Base-by-base conservation (phyloP, 2,888 invertebrate species). In the Drosophila cognata region DNA sequence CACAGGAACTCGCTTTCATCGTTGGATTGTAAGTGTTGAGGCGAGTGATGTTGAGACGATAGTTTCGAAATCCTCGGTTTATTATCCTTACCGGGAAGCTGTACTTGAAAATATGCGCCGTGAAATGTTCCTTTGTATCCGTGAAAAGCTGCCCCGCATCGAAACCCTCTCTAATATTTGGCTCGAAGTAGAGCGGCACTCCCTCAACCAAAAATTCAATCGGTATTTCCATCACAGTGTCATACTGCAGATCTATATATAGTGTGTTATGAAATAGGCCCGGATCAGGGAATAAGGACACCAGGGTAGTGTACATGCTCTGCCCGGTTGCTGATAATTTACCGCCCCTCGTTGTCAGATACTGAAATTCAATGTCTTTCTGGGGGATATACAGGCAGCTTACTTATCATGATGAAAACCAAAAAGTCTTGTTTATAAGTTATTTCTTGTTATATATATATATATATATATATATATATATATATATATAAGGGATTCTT, bases 121-220 rank as follows among this genome's bases (percentile, higher is more conserved):
- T 48, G n/a, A 81, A 84, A 29, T 84, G 66, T 8, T 81, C 74
- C 51, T 76, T 77, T 0, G 80, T 80, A 31, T 81, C 90, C 35
- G 82, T 87, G 4, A 89, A 81, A 31, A 92, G 55, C 0, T 53
- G 41, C 1, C 92, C 92, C 5, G 84, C 77, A 64, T 93, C 73
- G 10, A 90, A 71, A 5, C 84, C 87, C 0, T 82, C 58, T 4
- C 70, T 82, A 1, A 93, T 79, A 43, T 92, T 71, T 3, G 92
- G 92, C 16, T 89, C 79, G 48, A 92, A 90, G 21, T 74, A 77
- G 10, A 92, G 71, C 0, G 92, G 92, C 8, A 91, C 84, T 0
- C 92, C 92, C 59, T 90, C 88, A 1, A 92, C 85, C 18, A 81
- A 52, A 38, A 85, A 89, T 2, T 74, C 80, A 4, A 93, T 75